phyloP scores from a whole-genome alignment of 64 coral and sea anemone species.

The Stichodactyla helianthus region DNA sequence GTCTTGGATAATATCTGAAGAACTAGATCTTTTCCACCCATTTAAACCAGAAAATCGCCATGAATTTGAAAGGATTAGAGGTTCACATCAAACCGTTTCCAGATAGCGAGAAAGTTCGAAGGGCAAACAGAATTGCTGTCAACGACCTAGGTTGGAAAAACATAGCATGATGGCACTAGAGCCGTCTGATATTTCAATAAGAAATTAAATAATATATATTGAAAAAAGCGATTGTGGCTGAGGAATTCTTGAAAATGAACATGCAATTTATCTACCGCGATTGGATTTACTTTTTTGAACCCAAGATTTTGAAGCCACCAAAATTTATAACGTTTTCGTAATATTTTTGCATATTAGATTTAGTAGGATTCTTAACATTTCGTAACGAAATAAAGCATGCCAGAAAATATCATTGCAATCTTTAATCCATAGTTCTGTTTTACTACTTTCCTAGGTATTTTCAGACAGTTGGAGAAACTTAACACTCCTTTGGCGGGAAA shows the following conservation, averaged over 20 bases:
- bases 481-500: conserved; percentile 21
- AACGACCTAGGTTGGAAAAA: neutral
- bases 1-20: neutral
- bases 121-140: conserved; percentile 15
- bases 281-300: no score
- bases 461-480: conserved; percentile 35
- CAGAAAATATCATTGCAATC: no score
- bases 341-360: no score
- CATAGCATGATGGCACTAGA: neutral
- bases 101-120: conserved; percentile 21
- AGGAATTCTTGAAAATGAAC: neutral
- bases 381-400: no score
- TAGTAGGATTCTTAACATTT: no score
- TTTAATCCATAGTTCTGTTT: neutral
- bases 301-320: no score
- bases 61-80: conserved; percentile 5
- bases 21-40: neutral
- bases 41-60: neutral
- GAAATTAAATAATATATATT: neutral
- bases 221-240: neutral
- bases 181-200: neutral
- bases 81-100: neutral
- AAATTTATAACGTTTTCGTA: no score
- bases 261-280: neutral
- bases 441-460: conserved; percentile 9